These are phyloP conservation scores for Micoletzkya japonica DNA, from an alignment of 2,888 invertebrate genomes.

Conservation along the genomic window DNA sequence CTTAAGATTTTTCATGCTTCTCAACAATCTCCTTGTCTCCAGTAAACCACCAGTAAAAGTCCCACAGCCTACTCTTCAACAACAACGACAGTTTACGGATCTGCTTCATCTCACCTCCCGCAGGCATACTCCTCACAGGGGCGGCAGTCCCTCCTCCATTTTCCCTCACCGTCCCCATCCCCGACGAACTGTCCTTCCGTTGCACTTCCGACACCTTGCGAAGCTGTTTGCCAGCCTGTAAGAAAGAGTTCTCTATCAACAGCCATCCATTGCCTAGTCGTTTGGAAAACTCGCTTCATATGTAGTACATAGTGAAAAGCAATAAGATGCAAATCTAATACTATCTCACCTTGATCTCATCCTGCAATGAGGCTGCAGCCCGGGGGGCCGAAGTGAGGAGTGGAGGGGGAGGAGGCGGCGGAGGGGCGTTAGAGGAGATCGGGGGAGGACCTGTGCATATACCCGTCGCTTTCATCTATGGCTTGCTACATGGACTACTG, in stretches of 20 bases:
- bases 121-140: background rate
- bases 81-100: too few species aligned
- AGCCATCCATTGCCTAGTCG: background rate
- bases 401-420: conserved; percentile 19
- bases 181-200: background rate
- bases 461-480: background rate
- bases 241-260: conserved; percentile 27
- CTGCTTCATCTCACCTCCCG: too few species aligned
- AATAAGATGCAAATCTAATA: background rate
- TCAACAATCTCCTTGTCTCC: too few species aligned
- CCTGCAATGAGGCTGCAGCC: background rate
- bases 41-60: too few species aligned
- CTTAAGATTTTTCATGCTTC: too few species aligned
- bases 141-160: background rate
- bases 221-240: conserved; percentile 7
- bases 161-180: background rate
- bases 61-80: too few species aligned
- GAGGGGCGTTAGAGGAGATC: conserved; percentile 6
- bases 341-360: conserved; percentile 23
- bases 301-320: background rate
- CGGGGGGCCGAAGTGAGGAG: background rate
- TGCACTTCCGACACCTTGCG: conserved; percentile 13
- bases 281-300: background rate
- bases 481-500: background rate
- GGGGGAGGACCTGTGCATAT: conserved; percentile 3